phyloP scores from a whole-genome alignment of 2,113 vertebrate genomes.

The Mesembrinibis cayennensis region DNA sequence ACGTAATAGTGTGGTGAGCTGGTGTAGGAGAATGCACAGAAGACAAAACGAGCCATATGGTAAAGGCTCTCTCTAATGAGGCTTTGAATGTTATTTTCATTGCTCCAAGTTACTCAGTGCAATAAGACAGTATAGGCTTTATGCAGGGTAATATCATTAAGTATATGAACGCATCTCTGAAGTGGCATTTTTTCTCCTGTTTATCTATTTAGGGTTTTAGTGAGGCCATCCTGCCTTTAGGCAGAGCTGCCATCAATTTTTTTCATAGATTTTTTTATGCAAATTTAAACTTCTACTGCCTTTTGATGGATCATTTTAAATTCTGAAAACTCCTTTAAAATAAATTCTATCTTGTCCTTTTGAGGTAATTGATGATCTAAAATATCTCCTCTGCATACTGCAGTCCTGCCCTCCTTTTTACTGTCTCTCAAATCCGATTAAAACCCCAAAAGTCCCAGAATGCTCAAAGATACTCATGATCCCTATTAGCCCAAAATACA shows the following conservation, averaged over 20 bases:
- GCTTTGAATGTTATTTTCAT: conserved; percentile 54
- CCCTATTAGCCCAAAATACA: not conserved
- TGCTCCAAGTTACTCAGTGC: conserved; percentile 37
- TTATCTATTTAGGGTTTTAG: not conserved
- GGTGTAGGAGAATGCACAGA: not conserved
- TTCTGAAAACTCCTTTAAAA: not conserved
- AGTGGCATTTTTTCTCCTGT: not conserved
- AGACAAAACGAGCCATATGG: not conserved
- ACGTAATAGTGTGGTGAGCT: not conserved
- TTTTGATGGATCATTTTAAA: conserved; percentile 14
- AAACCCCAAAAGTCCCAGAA: not conserved
- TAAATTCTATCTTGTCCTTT: not conserved
- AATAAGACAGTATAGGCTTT: conserved; percentile 26
- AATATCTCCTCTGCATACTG: not conserved
- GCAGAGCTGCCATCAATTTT: not conserved
- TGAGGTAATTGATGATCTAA: not conserved
- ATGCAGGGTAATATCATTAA: conserved; percentile 39
- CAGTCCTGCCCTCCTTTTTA: not conserved
- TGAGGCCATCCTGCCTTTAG: not conserved
- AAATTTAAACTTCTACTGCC: conserved; percentile 1
- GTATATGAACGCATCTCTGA: not conserved
- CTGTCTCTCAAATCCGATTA: not conserved
- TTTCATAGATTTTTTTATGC: not conserved
- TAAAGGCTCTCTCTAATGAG: conserved; percentile 21
- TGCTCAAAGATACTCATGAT: not conserved